A percentile compares a stretch with the other conserved stretches of the same genome.
Evolutionary conservation across 2,797 vertebrate species (phyloP).

Genomic region (Semaprochilodus insignis): DNA sequence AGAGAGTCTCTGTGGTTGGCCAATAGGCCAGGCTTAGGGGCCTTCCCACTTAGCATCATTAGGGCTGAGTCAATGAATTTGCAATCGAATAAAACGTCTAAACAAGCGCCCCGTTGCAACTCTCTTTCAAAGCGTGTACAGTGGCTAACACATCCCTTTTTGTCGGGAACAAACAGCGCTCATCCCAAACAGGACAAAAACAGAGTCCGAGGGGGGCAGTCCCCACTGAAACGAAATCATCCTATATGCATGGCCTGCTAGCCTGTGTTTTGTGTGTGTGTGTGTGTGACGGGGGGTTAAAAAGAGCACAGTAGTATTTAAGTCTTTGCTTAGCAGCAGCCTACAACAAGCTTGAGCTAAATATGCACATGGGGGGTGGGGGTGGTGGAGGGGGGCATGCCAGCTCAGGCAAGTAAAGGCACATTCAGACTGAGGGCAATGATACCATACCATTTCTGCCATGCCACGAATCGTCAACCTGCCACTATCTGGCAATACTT

Average conservation of each 20-base stretch:
- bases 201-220: not conserved
- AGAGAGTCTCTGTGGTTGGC: conserved; percentile 4
- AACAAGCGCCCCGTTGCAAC: not conserved
- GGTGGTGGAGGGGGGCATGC: conserved; percentile 22
- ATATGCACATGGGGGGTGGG: conserved; percentile 19
- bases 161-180: conserved; percentile 9
- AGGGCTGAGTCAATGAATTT: conserved; percentile 7
- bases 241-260: conserved; percentile 7
- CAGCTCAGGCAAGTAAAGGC: conserved; percentile 55
- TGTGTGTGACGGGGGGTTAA: conserved; percentile 32
- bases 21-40: not conserved
- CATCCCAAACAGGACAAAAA: conserved; percentile 10
- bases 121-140: conserved; percentile 4
- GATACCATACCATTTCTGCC: conserved; percentile 44
- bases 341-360: conserved; percentile 54
- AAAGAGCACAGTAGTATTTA: conserved; percentile 50
- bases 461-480: conserved; percentile 46
- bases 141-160: not conserved
- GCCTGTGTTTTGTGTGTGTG: conserved; percentile 8
- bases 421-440: conserved; percentile 42
- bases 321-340: conserved; percentile 45
- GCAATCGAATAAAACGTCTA: not conserved
- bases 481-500: conserved; percentile 25
- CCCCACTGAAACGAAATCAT: conserved; percentile 18
- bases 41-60: not conserved